Evolutionary conservation across 2,888 invertebrate species (phyloP), one percentile per base, ranked within the genome.

Genomic region (Cryptus armator): DNA sequence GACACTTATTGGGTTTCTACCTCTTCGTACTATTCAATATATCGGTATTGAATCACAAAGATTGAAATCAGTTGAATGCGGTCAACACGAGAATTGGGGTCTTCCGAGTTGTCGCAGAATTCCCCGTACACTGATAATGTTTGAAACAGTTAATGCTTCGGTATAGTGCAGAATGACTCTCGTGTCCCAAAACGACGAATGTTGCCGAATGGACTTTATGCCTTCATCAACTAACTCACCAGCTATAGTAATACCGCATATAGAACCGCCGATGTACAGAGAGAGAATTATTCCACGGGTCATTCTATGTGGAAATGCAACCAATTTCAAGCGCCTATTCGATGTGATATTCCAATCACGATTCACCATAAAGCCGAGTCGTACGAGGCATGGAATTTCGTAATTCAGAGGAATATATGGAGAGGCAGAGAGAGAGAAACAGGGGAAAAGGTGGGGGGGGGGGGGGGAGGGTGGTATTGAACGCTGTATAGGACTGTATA

Each of bases 341-440:
- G 46, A 64, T 24, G 75, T 37, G 66, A 76, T 76, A 76, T 76
- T 76, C 37, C 76, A 76, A 76, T 76, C 51, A 66, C 76, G 66
- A 66, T 66, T 76, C 64, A 48, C 51, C 66, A 66, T 76, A 66
- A 53, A 66, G 51, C 66, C 14, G 3, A 24, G 64, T 62, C 43
- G 51, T 43, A 67, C 53, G 37, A 43, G 43, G 43, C 43, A 66
- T 66, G 66, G 66, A 66, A 66, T 48, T 48, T 68, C 68, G 68
- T 29, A 62, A 59, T 62, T 62, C 29, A 29, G 19, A 19, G 44
- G 10, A 56, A 53, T 71, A 53, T 37, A 19, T 59, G 4, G 46
- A 10, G 46, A 46, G n/a, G 3, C 19, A 3, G 3, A 19, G 4
- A 9, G 56, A 56, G 24, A 56, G 12, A 10, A 3, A 32, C 7